These are phyloP conservation scores for Polymixis lichenea DNA, from an alignment of 2,888 invertebrate genomes.

Conservation along the genomic window DNA sequence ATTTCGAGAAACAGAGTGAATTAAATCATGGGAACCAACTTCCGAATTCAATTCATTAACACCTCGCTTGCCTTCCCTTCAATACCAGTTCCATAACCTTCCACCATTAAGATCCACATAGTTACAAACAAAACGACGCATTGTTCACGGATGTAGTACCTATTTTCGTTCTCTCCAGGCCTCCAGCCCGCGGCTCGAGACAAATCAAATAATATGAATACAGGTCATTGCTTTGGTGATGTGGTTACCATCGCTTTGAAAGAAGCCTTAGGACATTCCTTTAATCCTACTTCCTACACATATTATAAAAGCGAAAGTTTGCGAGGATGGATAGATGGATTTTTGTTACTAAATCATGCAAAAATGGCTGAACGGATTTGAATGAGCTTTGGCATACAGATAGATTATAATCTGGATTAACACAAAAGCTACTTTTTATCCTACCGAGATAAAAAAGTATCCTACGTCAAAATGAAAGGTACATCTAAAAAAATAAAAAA, in stretches of 20 bases:
- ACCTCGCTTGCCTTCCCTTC: neutral
- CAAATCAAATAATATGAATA: slow-evolving; percentile 62
- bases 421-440: no score
- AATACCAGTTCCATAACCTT: neutral
- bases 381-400: no score
- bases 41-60: neutral
- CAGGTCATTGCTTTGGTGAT: slow-evolving; percentile 57
- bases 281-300: no score
- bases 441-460: no score
- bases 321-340: no score
- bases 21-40: neutral
- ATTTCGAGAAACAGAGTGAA: neutral
- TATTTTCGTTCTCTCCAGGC: slow-evolving; percentile 35
- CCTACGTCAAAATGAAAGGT: no score
- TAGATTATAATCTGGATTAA: no score
- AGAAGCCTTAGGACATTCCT: slow-evolving; percentile 5
- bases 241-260: neutral
- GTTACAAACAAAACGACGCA: slow-evolving; percentile 10
- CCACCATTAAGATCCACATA: neutral
- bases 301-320: no score
- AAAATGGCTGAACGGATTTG: no score
- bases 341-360: no score
- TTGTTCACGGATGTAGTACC: slow-evolving; percentile 6
- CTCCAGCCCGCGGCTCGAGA: slow-evolving; percentile 36
- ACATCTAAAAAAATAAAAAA: no score